Evolutionary conservation across 2,888 invertebrate genomes (phyloP), one percentile per base, ranked within the genome.

Genomic region (Dasypolia templi): DNA sequence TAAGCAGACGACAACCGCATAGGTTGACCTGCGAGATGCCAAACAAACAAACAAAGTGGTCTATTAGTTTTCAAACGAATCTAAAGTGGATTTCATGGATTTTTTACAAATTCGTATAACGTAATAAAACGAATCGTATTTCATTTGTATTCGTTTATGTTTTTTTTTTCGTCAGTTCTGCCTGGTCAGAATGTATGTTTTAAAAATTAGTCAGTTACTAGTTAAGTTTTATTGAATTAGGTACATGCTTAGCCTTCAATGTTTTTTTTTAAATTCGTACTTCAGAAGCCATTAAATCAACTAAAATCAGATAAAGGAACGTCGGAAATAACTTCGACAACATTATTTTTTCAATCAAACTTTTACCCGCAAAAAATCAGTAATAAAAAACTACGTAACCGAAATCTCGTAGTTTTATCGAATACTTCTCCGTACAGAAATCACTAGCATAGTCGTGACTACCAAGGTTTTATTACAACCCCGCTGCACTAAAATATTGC

Each of bases 291-390:
- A 46, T 17, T 35, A 19, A 3, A 22, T 35, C 11, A 42, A 44
- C 42, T 64, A 12, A 1, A 58, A 26, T 59, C 29, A n/a, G n/a
- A 46, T 59, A 44, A 46, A 32, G n/a, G 19, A 53, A 59, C 4
- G 29, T 12, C 6, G 19, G 29, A 22, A 51, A 53, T 46, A 63
- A 44, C 32, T 35, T 71, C n/a, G 1, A 35, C 35, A 66, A 53
- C 42, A 53, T 58, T 46, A 59, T 78, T 68, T 79, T 78, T 59
- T 68, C 51, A 55, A 69, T 62, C 35, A 46, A 77, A 80, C 22
- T 72, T 58, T 29, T 6, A 11, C 35, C 17, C 7, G 26, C 35
- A 51, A 70, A 79, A 49, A 46, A 59, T 62, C 6, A 26, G 7
- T 32, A 29, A 67, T 9, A 22, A 29, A 75, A 71, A 71, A 44